Evolutionary conservation across 2,113 vertebrate genomes (phyloP), one percentile per base, ranked within the genome.

Genomic region (Nematolebias whitei): DNA sequence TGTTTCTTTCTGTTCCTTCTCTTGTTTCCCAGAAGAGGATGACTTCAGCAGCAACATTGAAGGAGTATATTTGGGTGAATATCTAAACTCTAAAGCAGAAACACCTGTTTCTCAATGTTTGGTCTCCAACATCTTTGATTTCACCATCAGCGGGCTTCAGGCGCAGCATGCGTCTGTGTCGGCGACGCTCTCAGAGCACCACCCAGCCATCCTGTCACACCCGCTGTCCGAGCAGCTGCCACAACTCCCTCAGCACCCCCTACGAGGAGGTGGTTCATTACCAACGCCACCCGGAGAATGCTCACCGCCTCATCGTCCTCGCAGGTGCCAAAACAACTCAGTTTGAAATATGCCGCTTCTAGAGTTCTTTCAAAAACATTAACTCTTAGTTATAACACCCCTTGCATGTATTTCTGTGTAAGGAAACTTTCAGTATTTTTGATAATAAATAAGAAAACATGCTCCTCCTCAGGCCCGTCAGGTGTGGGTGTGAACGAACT

Each of bases 401-500:
- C 13, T 50, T 6, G 16, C 1, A 18, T 2, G 18, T 13, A n/a
- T 44, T 18, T 44, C 16, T n/a, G 2, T n/a, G 2, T 35, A 35
- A 35, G 32, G 5, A 35, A 29, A 16, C 16, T 16, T 53, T 1
- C 29, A 35, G 19, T 1, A 20, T n/a, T n/a, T n/a, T n/a, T n/a
- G n/a, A n/a, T n/a, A n/a, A n/a, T 38, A 1, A 20, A 16, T n/a
- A 39, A 5, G 0, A 0, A 16, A 15, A 52, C 9, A 11, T 29
- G 43, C 47, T 10, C 41, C 6, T 22, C n/a, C n/a, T 32, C 84
- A 98, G 98, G 98, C 74, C 94, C 98, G 0, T 94, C 96, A 49
- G 95, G 96, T 15, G 95, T 98, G 50, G 97, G 98, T 5, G 95
- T 99, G 57, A 98, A 97, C 54, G 96, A 97, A 87, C 90, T 99